Evolutionary conservation across 1,140 invertebrate genomes (phyloP).

Genomic region (Drosophila kohkoa): DNA sequence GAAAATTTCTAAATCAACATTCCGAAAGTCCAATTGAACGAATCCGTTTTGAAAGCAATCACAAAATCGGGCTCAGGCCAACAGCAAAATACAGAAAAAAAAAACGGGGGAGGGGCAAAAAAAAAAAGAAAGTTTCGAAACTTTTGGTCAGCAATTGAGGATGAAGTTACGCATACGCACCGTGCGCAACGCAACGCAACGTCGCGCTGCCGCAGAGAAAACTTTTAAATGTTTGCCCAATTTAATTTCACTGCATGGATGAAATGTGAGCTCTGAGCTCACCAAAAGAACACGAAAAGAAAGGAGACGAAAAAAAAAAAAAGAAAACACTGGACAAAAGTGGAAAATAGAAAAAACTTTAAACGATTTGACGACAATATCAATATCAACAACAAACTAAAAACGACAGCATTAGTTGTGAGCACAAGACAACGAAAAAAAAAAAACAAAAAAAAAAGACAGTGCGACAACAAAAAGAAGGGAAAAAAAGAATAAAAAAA

Average conservation of each 20-base stretch:
- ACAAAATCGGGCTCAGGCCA: background rate
- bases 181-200: conserved; percentile 1
- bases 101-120: too few relatives aligned
- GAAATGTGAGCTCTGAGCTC: background rate
- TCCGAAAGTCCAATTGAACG: conserved; percentile 6
- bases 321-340: conserved; percentile 26
- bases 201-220: conserved; percentile 3
- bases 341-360: conserved; percentile 45
- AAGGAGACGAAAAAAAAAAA: background rate
- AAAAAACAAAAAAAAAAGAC: conserved; percentile 4
- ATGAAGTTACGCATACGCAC: conserved; percentile 21
- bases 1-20: conserved; percentile 6
- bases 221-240: conserved; percentile 31
- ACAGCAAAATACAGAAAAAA: background rate
- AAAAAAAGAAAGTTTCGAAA: background rate
- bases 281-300: background rate
- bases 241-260: conserved; percentile 31
- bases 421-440: background rate
- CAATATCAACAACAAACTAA: conserved; percentile 34
- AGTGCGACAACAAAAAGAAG: too few relatives aligned
- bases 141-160: background rate
- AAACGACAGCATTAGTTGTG: conserved; percentile 31
- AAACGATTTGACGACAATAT: conserved; percentile 51
- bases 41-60: conserved; percentile 6
- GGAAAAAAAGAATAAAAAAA: background rate